Base-by-base conservation (phyloP, 1,140 invertebrate species). In the Drepana arcuata region DNA sequence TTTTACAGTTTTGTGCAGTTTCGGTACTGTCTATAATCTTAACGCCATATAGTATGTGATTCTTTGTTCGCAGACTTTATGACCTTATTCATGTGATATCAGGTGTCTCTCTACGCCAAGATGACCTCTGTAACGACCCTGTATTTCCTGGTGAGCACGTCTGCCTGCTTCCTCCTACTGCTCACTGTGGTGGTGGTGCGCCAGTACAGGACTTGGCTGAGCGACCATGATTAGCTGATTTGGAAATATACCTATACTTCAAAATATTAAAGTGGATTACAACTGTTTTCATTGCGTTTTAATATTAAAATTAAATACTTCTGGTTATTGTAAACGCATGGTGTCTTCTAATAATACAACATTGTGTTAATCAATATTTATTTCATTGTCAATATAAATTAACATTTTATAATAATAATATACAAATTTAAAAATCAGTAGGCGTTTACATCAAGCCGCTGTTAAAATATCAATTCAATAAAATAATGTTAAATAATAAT, bases 381-480 rank as follows among this genome's bases (percentile, higher is more conserved):
- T 67, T 72, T 65, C 40, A 63, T 64, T 70, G 60, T 68, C 51
- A 41, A 65, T 70, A 79, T 79, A 75, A 71, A 68, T 72, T 74
- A 73, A 61, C 49, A 58, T 63, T 57, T 53, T 41, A 60, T 57
- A 52, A 68, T 59, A 66, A 62, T 62, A 62, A 72, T 58, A 62
- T 57, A 62, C 62, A n/a, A n/a, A n/a, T 64, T 21, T 66, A 63
- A 53, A 64, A 54, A 64, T 64, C 56, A 62, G 44, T 69, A 71
- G 59, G 52, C 59, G 53, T 61, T 70, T 72, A 72, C 64, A 61
- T 41, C 16, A 64, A 71, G 68, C 61, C 45, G 52, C 45, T 45
- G 41, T 61, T 46, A 49, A 58, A 49, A 41, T 44, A 43, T 47
- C 40, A 41, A 33, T 31, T 24, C 44, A 34, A 27, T 30, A 38